These are phyloP conservation scores for Carlito syrichta DNA, from an alignment of 2,113 vertebrate species.

Conservation along the genomic window DNA sequence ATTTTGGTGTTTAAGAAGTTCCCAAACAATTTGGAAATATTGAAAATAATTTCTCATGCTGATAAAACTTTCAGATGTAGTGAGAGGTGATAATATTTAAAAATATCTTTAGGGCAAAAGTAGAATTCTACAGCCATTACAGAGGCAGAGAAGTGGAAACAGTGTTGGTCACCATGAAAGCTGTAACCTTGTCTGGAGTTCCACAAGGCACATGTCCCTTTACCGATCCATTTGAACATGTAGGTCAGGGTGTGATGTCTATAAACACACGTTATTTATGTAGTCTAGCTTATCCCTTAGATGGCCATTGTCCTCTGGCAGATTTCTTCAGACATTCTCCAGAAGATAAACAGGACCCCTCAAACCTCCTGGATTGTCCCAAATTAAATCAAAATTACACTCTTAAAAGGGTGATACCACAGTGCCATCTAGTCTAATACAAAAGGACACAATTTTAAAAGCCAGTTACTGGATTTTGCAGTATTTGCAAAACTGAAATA, in stretches of 20 bases:
- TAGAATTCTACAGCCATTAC: not conserved
- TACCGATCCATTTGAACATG: not conserved
- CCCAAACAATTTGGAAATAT: not conserved
- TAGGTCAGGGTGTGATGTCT: not conserved
- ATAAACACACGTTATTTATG: not conserved
- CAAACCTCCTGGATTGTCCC: conserved; percentile 24
- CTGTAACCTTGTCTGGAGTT: not conserved
- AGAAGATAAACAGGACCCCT: not conserved
- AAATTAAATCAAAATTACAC: conserved; percentile 62
- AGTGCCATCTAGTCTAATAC: conserved; percentile 81
- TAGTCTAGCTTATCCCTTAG: not conserved
- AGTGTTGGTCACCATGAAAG: not conserved
- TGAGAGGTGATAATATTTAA: not conserved
- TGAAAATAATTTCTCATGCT: not conserved
- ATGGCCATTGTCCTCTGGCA: not conserved
- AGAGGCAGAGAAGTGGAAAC: conserved; percentile 9
- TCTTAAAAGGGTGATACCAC: conserved; percentile 67
- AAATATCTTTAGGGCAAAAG: not conserved
- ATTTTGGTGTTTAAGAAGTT: conserved; percentile 21
- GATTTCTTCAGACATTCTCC: not conserved
- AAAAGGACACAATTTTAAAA: conserved; percentile 62
- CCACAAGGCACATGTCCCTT: not conserved
- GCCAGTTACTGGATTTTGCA: not conserved
- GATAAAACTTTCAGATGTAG: not conserved
- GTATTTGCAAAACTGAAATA: not conserved